Evolutionary conservation across 2,797 vertebrate species (phyloP), one percentile per base, ranked within the genome.

Genomic region (Sebastes vulpes): DNA sequence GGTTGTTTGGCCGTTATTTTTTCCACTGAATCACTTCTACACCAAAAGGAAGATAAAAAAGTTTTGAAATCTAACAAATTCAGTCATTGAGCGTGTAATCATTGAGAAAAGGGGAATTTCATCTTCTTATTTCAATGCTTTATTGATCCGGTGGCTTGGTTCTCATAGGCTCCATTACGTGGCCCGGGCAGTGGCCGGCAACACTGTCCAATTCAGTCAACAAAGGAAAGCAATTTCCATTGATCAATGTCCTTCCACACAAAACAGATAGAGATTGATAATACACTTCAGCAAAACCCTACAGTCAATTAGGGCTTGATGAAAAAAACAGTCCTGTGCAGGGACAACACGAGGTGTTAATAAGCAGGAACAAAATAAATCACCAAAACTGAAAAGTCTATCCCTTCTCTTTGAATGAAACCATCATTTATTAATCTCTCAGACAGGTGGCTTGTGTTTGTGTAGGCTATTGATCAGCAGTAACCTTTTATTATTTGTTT

Each of bases 191-290:
- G 83, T 82, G 86, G 92, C 92, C 80, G 46, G 89, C 90, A 89
- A 90, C 90, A 83, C 82, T 93, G 94, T 94, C 93, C 93, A 90
- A 93, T 93, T 89, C 83, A 89, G 92, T 96, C 94, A 95, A 92
- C 94, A 92, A 94, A 93, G 84, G 85, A 95, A 94, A 94, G 94
- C 92, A 92, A 95, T 96, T 96, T 95, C 90, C 93, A 96, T 96
- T 96, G 91, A 96, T 96, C 95, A 96, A 95, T 89, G 92, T 93
- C 94, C 87, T 88, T 94, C 89, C 87, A 90, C 89, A 86, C 87
- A 77, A 94, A 94, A 93, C 87, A 95, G 92, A 96, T 95, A 95
- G 82, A 96, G 95, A 96, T 95, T 96, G 95, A 96, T 96, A 96
- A 94, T 92, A 93, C 85, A 95, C 95, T 96, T 94, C 93, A 94